Evolutionary conservation across 2,113 vertebrate species (phyloP).

Genomic region (Myxocyprinus asiaticus): DNA sequence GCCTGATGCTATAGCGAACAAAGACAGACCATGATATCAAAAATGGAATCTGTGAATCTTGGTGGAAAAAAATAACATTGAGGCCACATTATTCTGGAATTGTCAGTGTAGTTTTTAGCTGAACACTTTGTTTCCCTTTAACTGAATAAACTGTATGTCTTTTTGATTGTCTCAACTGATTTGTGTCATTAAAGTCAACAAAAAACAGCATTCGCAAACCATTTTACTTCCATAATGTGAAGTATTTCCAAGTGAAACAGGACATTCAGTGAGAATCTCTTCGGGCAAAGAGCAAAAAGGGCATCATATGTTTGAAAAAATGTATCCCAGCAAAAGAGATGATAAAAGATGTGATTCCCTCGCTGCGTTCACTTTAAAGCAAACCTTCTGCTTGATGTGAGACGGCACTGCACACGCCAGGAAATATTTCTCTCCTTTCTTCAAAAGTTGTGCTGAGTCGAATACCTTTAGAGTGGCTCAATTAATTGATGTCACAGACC

Average conservation of each 20-base stretch:
- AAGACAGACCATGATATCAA: conserved; percentile 20
- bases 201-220: too few species aligned
- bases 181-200: too few species aligned
- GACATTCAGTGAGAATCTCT: too few species aligned
- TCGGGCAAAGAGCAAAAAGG: too few species aligned
- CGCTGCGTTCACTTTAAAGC: neutral
- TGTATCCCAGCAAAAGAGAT: neutral
- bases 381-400: conserved; percentile 31
- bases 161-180: too few species aligned
- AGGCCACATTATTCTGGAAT: neutral
- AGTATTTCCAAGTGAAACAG: too few species aligned
- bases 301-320: neutral
- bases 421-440: conserved; percentile 2
- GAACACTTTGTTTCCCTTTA: neutral
- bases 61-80: neutral
- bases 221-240: too few species aligned
- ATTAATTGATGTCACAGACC: conserved; percentile 42
- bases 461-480: neutral
- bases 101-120: neutral
- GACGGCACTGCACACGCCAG: neutral
- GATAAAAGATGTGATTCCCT: conserved; percentile 24
- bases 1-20: conserved; percentile 25
- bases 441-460: conserved; percentile 29
- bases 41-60: neutral
- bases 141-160: neutral